phyloP scores from a whole-genome alignment of 1,140 invertebrate genomes.

The Oncopodura yosiiana region DNA sequence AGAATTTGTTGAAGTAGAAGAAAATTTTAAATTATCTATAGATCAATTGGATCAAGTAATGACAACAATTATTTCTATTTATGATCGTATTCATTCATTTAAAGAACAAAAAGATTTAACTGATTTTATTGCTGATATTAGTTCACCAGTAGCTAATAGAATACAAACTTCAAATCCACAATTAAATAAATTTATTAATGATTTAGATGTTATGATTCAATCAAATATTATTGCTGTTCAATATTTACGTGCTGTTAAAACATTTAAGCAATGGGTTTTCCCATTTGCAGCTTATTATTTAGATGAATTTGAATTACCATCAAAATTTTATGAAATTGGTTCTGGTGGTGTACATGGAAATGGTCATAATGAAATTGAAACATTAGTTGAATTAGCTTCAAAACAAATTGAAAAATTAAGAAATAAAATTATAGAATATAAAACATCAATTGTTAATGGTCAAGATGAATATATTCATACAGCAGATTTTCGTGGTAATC shows the following conservation, averaged over 20 bases:
- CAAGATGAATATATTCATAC: background rate
- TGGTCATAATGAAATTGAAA: background rate
- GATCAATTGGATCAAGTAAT: background rate
- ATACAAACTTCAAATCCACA: background rate
- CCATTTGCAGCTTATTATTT: background rate
- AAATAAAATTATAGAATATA: background rate
- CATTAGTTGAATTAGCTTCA: too few species aligned
- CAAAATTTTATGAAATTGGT: background rate
- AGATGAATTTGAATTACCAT: background rate
- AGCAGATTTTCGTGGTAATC: background rate
- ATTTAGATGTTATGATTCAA: background rate
- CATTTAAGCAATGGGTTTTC: slow-evolving; percentile 8
- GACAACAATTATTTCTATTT: background rate
- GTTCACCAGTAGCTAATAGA: background rate
- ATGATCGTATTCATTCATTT: background rate
- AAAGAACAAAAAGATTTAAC: background rate
- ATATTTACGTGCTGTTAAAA: background rate
- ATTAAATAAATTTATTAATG: background rate
- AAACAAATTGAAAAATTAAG: background rate
- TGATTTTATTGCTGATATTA: background rate
- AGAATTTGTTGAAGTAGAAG: background rate
- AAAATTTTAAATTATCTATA: background rate
- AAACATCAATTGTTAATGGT: background rate
- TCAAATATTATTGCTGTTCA: background rate
- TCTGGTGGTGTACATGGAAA: background rate